Base-by-base conservation (phyloP, 2,113 vertebrate species). In the Oncorhynchus nerka region DNA sequence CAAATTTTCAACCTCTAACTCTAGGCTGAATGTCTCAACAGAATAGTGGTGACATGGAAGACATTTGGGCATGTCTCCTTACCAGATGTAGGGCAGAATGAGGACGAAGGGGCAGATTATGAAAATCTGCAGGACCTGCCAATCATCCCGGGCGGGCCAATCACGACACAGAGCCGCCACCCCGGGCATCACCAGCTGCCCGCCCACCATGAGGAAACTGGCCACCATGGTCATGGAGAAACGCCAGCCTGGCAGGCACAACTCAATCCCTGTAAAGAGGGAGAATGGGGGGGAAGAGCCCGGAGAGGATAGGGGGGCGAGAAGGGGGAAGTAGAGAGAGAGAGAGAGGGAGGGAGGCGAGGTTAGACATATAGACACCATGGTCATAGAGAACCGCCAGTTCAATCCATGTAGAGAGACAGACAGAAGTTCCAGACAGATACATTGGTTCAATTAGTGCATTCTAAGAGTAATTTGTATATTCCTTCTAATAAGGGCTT, bases 201-300 rank as follows among this genome's bases (percentile, higher is more conserved):
- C 97, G 0, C 93, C 96, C 90, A 98, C 96, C 85, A 95, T 95
- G 61, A 98, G 93, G 85, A 99, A 98, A 83, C 94, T 97, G 0
- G 97, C 96, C 92, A 96, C 96, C 96, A 99, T 98, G 19, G 97
- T 97, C 93, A 99, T 93, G 94, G 97, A 96, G 93, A 99, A 98
- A 3, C 97, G 96, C 89, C 96, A 95, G 73, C 83, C 92, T 0
- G 97, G 97, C 82, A 96, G 93, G 81, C 97, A 99, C 75, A 99
- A 93, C 92, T 99, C 98, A 83, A 99, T 97, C 84, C 98, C 98
- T 99, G 45, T 74, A 19, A 22, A 72, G 69, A 74, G 39, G 72
- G 24, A 45, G 1, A 45, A 12, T 24, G 67, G 13, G 4, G 30
- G 20, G 26, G 30, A 15, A 19, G 71, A 70, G 70, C 19, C 6